These are phyloP conservation scores for Rhineura floridana DNA, from an alignment of 2,113 vertebrate genomes.

Conservation along the genomic window DNA sequence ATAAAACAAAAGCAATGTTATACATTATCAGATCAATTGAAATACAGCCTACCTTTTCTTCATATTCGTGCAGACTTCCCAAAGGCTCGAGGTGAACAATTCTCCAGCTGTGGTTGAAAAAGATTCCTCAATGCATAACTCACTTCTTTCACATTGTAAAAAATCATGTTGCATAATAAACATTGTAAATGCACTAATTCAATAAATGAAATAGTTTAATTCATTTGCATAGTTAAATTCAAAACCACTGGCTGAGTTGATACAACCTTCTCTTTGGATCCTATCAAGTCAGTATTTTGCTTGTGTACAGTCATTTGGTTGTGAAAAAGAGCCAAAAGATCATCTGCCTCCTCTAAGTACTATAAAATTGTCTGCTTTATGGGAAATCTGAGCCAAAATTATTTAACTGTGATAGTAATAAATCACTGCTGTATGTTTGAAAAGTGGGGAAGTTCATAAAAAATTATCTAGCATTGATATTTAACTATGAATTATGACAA, in stretches of 20 bases:
- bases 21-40: conserved; percentile 33
- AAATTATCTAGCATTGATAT: background rate
- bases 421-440: background rate
- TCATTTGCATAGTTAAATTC: background rate
- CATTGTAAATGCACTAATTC: background rate
- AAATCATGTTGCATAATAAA: background rate
- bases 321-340: background rate
- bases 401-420: background rate
- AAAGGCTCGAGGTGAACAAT: conserved; percentile 74
- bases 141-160: background rate
- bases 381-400: background rate
- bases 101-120: conserved; percentile 83
- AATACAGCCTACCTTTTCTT: conserved; percentile 78
- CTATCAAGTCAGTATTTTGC: background rate
- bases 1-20: background rate
- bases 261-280: background rate
- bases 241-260: background rate
- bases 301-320: background rate
- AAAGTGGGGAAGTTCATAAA: background rate
- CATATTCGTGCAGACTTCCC: conserved; percentile 58
- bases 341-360: background rate
- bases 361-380: background rate
- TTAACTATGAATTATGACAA: background rate
- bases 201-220: background rate
- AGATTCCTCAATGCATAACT: conserved; percentile 28